A percentile compares a stretch with the other conserved stretches of the same genome.
Conservation (phyloP, 2,113 vertebrate species). For the Apus apus region DNA sequence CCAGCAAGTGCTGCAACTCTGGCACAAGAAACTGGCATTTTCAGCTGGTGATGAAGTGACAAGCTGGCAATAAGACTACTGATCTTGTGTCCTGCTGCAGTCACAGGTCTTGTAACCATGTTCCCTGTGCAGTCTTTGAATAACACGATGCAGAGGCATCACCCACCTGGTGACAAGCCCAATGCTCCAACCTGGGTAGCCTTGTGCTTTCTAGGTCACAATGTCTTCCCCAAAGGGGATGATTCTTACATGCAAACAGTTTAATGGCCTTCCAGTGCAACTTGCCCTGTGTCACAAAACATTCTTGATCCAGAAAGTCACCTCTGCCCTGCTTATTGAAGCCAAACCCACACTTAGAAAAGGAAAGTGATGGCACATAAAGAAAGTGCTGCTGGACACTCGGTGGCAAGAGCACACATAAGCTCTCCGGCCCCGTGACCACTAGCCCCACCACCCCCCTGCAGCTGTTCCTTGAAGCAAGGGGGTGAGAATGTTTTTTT, state of each 20-base stretch:
- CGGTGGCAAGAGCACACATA: not conserved
- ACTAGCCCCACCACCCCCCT: rapidly evolving
- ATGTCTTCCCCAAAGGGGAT: not conserved
- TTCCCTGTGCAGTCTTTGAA: not conserved
- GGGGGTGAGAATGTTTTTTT: not conserved
- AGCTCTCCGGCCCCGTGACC: not conserved
- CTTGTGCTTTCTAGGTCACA: not conserved
- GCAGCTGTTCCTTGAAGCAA: conserved; percentile 30
- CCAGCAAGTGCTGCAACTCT: not conserved
- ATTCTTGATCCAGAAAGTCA: not conserved
- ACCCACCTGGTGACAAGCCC: not conserved
- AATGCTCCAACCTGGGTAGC: not conserved
- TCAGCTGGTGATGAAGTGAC: not conserved
- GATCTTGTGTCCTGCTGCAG: not conserved
- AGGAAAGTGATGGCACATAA: rapidly evolving
- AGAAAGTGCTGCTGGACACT: not conserved
- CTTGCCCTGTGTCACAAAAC: not conserved
- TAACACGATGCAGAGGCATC: rapidly evolving
- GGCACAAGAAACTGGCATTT: not conserved
- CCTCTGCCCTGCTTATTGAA: not conserved
- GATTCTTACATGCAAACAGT: not conserved
- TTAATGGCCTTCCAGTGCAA: not conserved
- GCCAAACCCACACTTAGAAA: not conserved
- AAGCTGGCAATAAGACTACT: not conserved
- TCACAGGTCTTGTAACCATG: not conserved